Evolutionary conservation across 2,888 invertebrate genomes (phyloP), one percentile per base, ranked within the genome.

Genomic region (Alviniconcha strummeri): DNA sequence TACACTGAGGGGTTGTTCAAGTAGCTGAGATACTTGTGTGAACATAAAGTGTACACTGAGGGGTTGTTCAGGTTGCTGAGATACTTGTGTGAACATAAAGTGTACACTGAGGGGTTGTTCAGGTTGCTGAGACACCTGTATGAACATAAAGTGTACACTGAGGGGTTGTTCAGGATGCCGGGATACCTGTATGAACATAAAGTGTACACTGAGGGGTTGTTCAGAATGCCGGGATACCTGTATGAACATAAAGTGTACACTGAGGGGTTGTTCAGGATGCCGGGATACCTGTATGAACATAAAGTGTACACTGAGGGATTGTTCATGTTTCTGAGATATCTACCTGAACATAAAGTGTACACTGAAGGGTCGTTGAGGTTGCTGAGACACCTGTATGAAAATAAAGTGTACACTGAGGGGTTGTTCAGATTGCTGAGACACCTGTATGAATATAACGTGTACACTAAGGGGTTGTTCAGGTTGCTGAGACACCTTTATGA

Each of bases 371-470:
- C 3, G 36, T 36, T 36, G 1, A 36, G 36, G 36, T 0, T 69
- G 36, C 79, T 86, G 55, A 76, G 88, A 88, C 52, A 90, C 86
- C 90, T 90, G 80, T 57, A 79, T 56, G n/a, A 19, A 11, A 15
- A 78, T 15, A n/a, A 17, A 69, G 19, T 17, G 17, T 17, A 7
- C 13, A 17, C n/a, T 69, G 13, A 17, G 7, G 7, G 52, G 72
- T 72, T 19, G 69, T 13, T 72, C 7, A 9, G 72, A 0, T 72
- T 11, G 72, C 52, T 1, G 15, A 36, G 52, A 17, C 11, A 11
- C 7, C 7, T 72, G 72, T 72, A 5, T 69, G 13, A 7, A n/a
- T 1, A 17, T 71, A 17, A n/a, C 0, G 15, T 71, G 71, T 15
- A 8, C 36, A 8, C 15, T 52, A 2, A 17, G 13, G 69, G 13